A percentile compares a stretch with the other conserved stretches of the same genome.
Conservation (phyloP, 2,797 vertebrate genomes). For the Sebastolobus alascanus region DNA sequence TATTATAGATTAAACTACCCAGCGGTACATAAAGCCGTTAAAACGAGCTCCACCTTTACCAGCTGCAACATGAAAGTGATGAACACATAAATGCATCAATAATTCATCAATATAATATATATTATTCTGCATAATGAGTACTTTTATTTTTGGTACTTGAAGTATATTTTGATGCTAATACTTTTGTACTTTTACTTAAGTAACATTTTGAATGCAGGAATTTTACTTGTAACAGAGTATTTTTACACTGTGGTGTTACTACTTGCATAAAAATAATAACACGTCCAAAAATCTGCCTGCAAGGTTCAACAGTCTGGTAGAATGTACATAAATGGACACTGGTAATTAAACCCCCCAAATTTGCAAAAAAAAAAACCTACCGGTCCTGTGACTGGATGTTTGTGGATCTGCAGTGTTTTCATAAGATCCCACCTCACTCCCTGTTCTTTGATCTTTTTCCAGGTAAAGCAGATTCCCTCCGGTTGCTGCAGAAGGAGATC, state of each 20-base stretch:
- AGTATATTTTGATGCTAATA: no score
- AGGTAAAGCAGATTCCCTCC: slow-evolving; percentile 89
- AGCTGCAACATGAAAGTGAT: no score
- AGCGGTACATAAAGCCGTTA: no score
- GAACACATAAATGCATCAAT: no score
- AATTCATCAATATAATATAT: no score
- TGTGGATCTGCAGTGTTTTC: neutral
- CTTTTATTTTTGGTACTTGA: no score
- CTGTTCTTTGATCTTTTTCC: slow-evolving; percentile 17
- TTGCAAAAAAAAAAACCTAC: neutral
- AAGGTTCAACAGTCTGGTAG: neutral
- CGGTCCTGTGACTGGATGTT: neutral
- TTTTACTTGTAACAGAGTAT: no score
- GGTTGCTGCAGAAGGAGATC: slow-evolving; percentile 80
- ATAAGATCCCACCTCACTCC: neutral
- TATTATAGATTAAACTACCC: no score
- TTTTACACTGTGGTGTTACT: neutral
- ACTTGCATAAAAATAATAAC: slow-evolving; percentile 5
- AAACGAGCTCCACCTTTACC: no score
- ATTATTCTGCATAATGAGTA: no score
- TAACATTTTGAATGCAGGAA: no score
- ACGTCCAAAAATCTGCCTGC: neutral
- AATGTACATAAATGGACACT: neutral
- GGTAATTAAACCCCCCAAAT: neutral
- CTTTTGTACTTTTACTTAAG: no score